These are phyloP conservation scores for Hyalella azteca DNA, from an alignment of 2,888 invertebrate species.

Conservation along the genomic window DNA sequence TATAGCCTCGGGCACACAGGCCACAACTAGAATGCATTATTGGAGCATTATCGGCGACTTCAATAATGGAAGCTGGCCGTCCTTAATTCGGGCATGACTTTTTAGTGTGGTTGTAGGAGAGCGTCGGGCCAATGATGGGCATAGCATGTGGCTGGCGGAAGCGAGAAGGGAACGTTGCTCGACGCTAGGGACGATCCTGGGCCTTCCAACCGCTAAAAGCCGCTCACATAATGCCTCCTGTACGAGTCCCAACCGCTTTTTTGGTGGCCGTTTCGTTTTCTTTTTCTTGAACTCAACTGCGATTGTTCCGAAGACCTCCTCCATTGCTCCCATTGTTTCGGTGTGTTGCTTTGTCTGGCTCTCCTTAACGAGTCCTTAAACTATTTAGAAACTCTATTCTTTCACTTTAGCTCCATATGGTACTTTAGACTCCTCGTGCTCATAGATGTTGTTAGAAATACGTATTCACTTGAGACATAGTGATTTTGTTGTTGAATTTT, in stretches of 20 bases:
- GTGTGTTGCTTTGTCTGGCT: slow-evolving; percentile 26
- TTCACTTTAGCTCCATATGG: not conserved
- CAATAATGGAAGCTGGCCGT: too few relatives aligned
- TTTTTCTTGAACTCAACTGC: not conserved
- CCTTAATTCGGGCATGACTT: too few relatives aligned
- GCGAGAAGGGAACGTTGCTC: not conserved
- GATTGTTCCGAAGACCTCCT: slow-evolving; percentile 32
- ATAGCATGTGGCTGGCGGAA: not conserved
- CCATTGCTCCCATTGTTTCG: slow-evolving; percentile 25
- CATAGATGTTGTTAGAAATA: too few relatives aligned
- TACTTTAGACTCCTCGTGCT: too few relatives aligned
- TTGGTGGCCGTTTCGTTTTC: not conserved
- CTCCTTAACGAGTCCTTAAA: slow-evolving; percentile 10
- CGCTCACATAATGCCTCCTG: slow-evolving; percentile 30
- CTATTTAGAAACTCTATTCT: slow-evolving; percentile 7
- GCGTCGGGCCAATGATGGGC: not conserved
- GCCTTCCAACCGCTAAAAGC: slow-evolving; percentile 6
- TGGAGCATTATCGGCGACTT: too few relatives aligned
- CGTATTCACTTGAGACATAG: too few relatives aligned
- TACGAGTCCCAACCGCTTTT: not conserved
- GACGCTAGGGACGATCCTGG: not conserved
- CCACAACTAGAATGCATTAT: too few relatives aligned
- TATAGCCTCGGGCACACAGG: too few relatives aligned
- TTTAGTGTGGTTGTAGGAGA: not conserved
- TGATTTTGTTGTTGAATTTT: too few relatives aligned